Evolutionary conservation across 2,113 vertebrate genomes (phyloP).

Genomic region (Porphyrio hochstetteri): DNA sequence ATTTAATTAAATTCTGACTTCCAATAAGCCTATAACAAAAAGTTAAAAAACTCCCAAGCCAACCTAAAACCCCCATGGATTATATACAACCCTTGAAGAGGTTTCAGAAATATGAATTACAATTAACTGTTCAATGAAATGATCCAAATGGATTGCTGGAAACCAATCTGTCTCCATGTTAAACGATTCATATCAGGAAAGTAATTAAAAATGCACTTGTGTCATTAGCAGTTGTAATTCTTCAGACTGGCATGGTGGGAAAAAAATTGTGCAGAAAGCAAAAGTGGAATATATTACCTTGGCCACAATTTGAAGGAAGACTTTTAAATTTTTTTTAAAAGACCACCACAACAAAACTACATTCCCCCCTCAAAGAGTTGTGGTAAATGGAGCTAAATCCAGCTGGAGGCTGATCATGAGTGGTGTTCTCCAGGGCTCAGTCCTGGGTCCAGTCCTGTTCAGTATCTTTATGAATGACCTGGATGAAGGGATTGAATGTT

Average conservation of each 20-base stretch:
- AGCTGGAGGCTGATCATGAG: too few species aligned
- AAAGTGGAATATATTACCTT: background rate
- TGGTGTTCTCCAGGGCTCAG: too few species aligned
- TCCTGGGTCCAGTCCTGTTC: too few species aligned
- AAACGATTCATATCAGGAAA: background rate
- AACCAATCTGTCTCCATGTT: background rate
- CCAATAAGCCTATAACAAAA: background rate
- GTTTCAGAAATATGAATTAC: constrained; percentile 19
- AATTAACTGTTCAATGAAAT: background rate
- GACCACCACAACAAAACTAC: too few species aligned
- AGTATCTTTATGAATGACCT: too few species aligned
- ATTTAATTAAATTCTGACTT: constrained; percentile 44
- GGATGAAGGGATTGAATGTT: too few species aligned
- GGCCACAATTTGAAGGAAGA: background rate
- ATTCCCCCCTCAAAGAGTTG: too few species aligned
- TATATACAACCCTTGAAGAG: background rate
- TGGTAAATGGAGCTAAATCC: too few species aligned
- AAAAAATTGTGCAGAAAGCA: background rate
- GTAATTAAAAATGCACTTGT: background rate
- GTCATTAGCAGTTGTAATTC: background rate
- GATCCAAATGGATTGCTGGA: background rate
- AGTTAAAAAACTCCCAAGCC: background rate
- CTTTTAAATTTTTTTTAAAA: background rate
- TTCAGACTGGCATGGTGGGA: background rate
- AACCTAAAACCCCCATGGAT: background rate